Conservation (phyloP, 2,888 invertebrate species). For the Sinhomidia bicolor region DNA sequence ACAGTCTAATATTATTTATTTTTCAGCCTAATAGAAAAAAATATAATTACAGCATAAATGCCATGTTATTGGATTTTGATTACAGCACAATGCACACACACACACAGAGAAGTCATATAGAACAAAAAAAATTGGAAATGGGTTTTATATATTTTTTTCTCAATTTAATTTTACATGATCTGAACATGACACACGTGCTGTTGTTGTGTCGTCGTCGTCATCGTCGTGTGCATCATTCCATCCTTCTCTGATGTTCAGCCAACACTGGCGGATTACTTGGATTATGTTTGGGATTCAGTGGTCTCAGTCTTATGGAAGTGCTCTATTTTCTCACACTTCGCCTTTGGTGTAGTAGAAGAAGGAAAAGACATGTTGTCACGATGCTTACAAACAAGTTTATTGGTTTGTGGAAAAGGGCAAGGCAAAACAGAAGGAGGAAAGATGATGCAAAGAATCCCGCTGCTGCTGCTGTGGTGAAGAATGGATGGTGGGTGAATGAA, state of each 20-base stretch:
- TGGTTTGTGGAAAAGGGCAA: constrained; percentile 58
- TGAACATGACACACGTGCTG: neutral
- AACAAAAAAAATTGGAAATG: neutral
- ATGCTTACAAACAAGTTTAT: constrained; percentile 54
- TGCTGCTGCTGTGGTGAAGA: neutral
- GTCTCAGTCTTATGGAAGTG: constrained; percentile 73
- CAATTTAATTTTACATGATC: neutral
- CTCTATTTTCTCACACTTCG: constrained; percentile 75
- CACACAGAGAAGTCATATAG: too few species aligned
- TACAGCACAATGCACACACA: neutral
- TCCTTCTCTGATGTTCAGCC: too few species aligned
- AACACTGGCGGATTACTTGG: constrained; percentile 76
- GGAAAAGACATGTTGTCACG: constrained; percentile 45
- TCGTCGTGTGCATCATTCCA: too few species aligned
- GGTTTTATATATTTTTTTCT: neutral
- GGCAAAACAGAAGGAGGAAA: neutral
- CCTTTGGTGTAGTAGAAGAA: constrained; percentile 67
- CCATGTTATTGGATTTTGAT: neutral
- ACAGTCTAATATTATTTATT: neutral
- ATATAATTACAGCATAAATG: constrained; percentile 9
- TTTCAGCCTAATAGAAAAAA: neutral
- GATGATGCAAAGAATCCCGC: neutral
- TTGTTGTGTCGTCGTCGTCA: neutral
- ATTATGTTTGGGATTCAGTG: constrained; percentile 74
- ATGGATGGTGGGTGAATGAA: constrained; percentile 35